Evolutionary conservation across 2,797 vertebrate species (phyloP).

Genomic region (Bovichtus diacanthus): DNA sequence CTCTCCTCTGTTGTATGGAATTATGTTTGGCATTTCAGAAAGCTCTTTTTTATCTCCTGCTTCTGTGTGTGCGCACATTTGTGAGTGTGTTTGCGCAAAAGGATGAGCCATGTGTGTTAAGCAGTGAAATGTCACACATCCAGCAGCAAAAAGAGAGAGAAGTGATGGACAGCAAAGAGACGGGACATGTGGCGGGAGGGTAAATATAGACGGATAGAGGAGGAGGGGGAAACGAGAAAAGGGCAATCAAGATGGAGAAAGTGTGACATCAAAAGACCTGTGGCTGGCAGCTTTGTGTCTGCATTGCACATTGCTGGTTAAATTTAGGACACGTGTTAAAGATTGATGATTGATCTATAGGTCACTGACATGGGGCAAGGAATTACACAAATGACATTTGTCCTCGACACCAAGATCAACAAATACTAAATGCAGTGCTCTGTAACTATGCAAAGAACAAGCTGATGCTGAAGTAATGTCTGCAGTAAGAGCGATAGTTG

Average conservation of each 20-base stretch:
- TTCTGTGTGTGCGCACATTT: constrained; percentile 7
- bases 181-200: constrained; percentile 25
- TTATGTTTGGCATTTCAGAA: constrained; percentile 73
- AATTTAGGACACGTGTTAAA: not conserved
- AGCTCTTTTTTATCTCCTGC: constrained; percentile 53
- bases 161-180: constrained; percentile 48
- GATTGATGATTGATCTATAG: not conserved
- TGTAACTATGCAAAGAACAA: not conserved
- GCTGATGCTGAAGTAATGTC: not conserved
- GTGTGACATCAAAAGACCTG: constrained; percentile 23
- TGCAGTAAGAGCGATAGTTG: not conserved
- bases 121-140: constrained; percentile 60
- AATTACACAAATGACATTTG: not conserved
- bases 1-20: constrained; percentile 47
- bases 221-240: constrained; percentile 26
- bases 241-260: constrained; percentile 44
- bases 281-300: not conserved
- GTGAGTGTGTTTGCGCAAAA: not conserved
- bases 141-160: constrained; percentile 17
- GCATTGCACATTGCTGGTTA: not conserved
- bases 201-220: constrained; percentile 44
- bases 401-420: not conserved
- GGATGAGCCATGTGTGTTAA: constrained; percentile 18
- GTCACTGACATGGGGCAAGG: too few relatives aligned
- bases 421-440: not conserved